phyloP scores from a whole-genome alignment of 2,888 invertebrate genomes.

The Ochropacha duplaris region DNA sequence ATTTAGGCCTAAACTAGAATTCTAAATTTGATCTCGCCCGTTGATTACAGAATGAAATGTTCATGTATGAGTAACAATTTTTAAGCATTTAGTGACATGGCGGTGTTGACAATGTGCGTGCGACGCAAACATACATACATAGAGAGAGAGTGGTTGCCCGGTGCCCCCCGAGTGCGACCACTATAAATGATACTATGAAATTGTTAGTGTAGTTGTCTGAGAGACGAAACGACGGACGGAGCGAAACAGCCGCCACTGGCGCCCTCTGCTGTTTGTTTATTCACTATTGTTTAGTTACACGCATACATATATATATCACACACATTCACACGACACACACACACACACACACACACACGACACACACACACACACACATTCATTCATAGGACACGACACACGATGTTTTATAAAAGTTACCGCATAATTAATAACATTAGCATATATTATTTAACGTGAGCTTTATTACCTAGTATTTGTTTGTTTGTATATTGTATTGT shows the following conservation, averaged over 20 bases:
- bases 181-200: background rate
- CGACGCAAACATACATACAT: background rate
- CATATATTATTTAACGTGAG: background rate
- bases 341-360: too few relatives aligned
- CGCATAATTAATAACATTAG: background rate
- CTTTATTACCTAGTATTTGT: background rate
- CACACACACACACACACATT: too few relatives aligned
- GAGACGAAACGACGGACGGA: constrained; percentile 12
- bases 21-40: too few relatives aligned
- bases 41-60: background rate
- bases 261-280: background rate
- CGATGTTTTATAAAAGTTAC: background rate
- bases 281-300: too few relatives aligned
- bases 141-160: background rate
- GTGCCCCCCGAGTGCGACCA: background rate
- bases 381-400: too few relatives aligned
- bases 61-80: background rate
- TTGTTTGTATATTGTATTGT: too few relatives aligned
- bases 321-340: too few relatives aligned
- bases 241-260: constrained; percentile 19
- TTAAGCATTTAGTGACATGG: background rate
- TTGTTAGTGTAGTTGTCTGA: constrained; percentile 12
- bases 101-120: background rate
- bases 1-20: too few relatives aligned
- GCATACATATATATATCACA: too few relatives aligned